These are phyloP conservation scores for Asbolus verrucosus DNA, from an alignment of 1,140 invertebrate genomes.

Conservation along the genomic window DNA sequence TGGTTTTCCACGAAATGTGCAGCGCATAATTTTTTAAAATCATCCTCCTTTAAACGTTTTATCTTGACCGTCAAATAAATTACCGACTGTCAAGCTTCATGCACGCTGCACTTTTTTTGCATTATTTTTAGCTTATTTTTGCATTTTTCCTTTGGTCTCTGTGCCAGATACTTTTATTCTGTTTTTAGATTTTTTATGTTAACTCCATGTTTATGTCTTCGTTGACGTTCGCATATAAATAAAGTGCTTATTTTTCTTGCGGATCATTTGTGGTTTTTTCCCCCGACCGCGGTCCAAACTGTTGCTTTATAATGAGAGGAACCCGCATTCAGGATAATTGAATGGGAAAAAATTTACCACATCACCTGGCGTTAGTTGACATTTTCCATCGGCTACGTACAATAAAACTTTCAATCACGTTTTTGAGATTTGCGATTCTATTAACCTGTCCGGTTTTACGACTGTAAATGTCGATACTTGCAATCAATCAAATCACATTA, in stretches of 20 bases:
- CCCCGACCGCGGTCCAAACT: not conserved
- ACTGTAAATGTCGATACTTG: slow-evolving; percentile 1
- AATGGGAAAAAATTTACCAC: too few relatives aligned
- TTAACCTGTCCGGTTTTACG: slow-evolving; percentile 3
- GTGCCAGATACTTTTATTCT: slow-evolving; percentile 39
- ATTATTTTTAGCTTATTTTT: slow-evolving; percentile 43
- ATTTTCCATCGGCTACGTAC: slow-evolving; percentile 3
- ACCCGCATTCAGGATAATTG: slow-evolving; percentile 3
- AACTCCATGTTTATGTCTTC: slow-evolving; percentile 36
- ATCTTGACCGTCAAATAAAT: slow-evolving; percentile 17
- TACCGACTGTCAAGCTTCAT: slow-evolving; percentile 3
- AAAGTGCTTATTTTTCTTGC: slow-evolving; percentile 28
- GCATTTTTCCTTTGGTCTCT: slow-evolving; percentile 42
- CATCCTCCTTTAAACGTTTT: slow-evolving; percentile 12
- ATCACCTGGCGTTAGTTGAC: slow-evolving; percentile 12
- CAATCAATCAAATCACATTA: too few relatives aligned
- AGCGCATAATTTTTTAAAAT: slow-evolving; percentile 7
- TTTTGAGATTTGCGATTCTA: not conserved
- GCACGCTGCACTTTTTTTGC: slow-evolving; percentile 1
- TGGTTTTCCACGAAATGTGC: not conserved
- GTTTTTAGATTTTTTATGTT: slow-evolving; percentile 44
- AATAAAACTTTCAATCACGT: slow-evolving; percentile 18
- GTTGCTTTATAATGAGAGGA: slow-evolving; percentile 8
- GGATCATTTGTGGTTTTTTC: slow-evolving; percentile 29
- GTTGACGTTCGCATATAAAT: slow-evolving; percentile 37